Base-by-base conservation (phyloP, 2,113 vertebrate genomes). In the Apteryx owenii region DNA sequence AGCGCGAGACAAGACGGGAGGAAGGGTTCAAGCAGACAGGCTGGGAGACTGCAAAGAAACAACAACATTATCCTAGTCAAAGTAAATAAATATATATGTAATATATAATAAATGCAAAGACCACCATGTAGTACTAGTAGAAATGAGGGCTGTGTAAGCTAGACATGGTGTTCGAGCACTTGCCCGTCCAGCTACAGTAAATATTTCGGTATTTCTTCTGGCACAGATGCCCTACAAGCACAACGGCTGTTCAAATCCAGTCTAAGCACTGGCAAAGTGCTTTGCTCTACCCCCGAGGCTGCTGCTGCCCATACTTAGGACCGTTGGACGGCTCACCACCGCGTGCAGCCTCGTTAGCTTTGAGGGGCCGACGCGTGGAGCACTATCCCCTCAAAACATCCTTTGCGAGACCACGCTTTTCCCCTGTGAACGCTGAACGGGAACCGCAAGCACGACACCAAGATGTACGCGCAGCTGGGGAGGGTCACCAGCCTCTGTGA, bases 401-500 rank as follows among this genome's bases (percentile, higher is more conserved):
- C 36, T 79, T 58, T 38, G 56, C 22, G n/a, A 71, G 36, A 85
- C n/a, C 22, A 65, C 42, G 48, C 11, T 38, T 48, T 60, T 31
- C 53, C 38, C 85, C 28, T 44, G 28, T 42, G 33, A 0, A 1
- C 22, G 44, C n/a, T 54, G 42, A 64, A 6, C 56, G 50, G 89
- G 58, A 95, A 42, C 10, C 48, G 18, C 0, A 48, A 18, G 18
- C 46, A 48, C 8, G 7, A 19, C 46, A 48, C 19, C 23, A 73
- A 31, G 15, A 65, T 0, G 2, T 22, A 5, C 7, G 38, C 12
- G 42, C 0, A 3, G 38, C 73, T 22, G 38, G 14, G 40, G 20
- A 66, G 85, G 16, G 29, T 19, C 76, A 83, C n/a, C 60, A 89
- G 29, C 31, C 26, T 56, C 18, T 26, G 58, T 36, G 73, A 50